Evolutionary conservation across 2,888 invertebrate genomes (phyloP), one percentile per base, ranked within the genome.

Genomic region (Cantharis lateralis): DNA sequence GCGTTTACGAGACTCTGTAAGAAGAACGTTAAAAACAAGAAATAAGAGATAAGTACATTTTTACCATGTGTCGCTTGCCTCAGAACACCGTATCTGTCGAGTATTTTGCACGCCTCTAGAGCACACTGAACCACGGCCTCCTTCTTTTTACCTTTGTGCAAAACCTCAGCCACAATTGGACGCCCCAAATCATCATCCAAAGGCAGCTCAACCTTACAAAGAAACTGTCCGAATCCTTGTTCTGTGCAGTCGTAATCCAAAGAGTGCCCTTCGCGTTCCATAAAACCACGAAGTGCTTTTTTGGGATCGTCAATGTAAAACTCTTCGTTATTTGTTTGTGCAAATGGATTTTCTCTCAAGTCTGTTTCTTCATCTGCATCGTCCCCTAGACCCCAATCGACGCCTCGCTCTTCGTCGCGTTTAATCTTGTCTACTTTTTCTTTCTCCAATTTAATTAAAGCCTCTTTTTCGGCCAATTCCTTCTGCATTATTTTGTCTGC

Each of bases 381-480:
- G 81, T 97, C 97, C 4, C 91, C 93, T 94, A 98, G 95, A 82
- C 98, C 98, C 98, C 98, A 98, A 85, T 93, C 93, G 79, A 97
- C 93, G 3, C 97, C 97, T 80, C 92, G 92, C 32, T 92, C 92
- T 82, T 90, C 91, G 79, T 90, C 89, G 80, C 88, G 89, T 68
- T 89, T 89, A 71, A 90, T 89, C 78, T 86, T 89, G 82, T 90
- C 89, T 82, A 90, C 90, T 87, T 90, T 88, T 82, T 90, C 87
- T 87, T 87, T 83, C 86, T 88, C 89, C 80, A 88, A 89, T 81
- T 91, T 89, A 80, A 88, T 83, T 62, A 89, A 88, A 73, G 89
- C 83, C 84, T 89, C 88, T 87, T 89, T 88, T 70, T 88, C 87
- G 74, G 87, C 86, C 1, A 91, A 88, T 82, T 87, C 84, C 79